A percentile compares a stretch with the other conserved stretches of the same genome.
These are phyloP conservation scores for Podarcis lilfordi DNA, from an alignment of 2,797 vertebrate genomes.

Conservation along the genomic window DNA sequence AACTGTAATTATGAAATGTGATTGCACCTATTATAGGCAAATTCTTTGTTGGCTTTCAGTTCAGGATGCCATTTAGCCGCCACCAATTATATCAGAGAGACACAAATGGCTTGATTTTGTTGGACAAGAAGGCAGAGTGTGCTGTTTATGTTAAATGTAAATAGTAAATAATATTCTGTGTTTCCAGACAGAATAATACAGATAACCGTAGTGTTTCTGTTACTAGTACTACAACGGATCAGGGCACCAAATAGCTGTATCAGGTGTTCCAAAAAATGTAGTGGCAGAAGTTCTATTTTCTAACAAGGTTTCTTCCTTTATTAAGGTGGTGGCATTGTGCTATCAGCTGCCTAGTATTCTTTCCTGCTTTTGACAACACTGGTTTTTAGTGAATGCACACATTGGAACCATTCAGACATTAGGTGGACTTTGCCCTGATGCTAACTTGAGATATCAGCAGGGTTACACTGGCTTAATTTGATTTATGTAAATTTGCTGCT, in stretches of 20 bases:
- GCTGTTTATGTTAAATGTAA: neutral
- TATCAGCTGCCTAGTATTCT: neutral
- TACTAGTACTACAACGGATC: neutral
- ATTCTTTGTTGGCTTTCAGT: neutral
- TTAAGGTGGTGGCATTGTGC: neutral
- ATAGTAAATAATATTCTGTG: neutral
- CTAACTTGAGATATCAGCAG: neutral
- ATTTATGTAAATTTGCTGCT: neutral
- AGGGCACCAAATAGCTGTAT: neutral
- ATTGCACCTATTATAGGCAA: neutral
- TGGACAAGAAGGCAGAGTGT: neutral
- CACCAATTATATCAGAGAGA: neutral
- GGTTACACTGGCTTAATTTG: neutral
- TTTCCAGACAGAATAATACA: neutral
- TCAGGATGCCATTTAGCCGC: neutral
- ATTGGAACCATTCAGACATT: neutral
- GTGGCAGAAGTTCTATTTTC: neutral
- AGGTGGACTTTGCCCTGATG: neutral
- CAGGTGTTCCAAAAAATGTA: neutral
- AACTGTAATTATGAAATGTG: slow-evolving; percentile 12
- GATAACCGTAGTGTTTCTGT: neutral
- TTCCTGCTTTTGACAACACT: neutral
- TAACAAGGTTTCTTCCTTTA: neutral
- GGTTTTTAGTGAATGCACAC: neutral
- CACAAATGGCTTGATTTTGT: neutral